Evolutionary conservation across 2,888 invertebrate species (phyloP).

Genomic region (Thymelicus acteon): DNA sequence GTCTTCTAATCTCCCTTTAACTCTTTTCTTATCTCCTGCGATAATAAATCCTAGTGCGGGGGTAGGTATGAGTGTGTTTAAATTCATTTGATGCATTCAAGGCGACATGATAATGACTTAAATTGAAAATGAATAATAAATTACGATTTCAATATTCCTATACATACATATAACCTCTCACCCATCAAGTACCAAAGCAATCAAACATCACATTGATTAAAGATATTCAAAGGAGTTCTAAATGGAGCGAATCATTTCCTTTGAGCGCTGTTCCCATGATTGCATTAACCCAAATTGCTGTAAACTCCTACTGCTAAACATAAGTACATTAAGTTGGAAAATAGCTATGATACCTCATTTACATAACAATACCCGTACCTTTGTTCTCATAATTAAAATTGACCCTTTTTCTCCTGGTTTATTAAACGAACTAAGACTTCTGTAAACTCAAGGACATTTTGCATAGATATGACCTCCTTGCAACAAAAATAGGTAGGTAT

Average conservation of each 20-base stretch:
- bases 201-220: constrained; percentile 20
- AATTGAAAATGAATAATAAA: too few species aligned
- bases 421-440: constrained; percentile 21
- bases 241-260: constrained; percentile 30
- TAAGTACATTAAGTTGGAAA: not conserved
- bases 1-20: too few species aligned
- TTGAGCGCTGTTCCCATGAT: constrained; percentile 28
- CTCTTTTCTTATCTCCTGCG: too few species aligned
- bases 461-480: constrained; percentile 23
- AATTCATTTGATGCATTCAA: too few species aligned
- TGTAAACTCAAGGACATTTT: constrained; percentile 9
- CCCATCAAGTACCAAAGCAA: not conserved
- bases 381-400: constrained; percentile 26
- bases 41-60: too few species aligned
- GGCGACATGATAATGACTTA: too few species aligned
- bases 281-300: constrained; percentile 32
- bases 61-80: too few species aligned
- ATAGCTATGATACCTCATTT: constrained; percentile 12
- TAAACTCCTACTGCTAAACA: constrained; percentile 10
- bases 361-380: constrained; percentile 22
- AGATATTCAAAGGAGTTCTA: constrained; percentile 16
- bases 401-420: constrained; percentile 26
- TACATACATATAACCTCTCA: too few species aligned
- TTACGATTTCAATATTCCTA: too few species aligned
- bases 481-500: constrained; percentile 15